Evolutionary conservation across 2,113 vertebrate species (phyloP), one percentile per base, ranked within the genome.

Genomic region (Chloropsis cyanopogon): DNA sequence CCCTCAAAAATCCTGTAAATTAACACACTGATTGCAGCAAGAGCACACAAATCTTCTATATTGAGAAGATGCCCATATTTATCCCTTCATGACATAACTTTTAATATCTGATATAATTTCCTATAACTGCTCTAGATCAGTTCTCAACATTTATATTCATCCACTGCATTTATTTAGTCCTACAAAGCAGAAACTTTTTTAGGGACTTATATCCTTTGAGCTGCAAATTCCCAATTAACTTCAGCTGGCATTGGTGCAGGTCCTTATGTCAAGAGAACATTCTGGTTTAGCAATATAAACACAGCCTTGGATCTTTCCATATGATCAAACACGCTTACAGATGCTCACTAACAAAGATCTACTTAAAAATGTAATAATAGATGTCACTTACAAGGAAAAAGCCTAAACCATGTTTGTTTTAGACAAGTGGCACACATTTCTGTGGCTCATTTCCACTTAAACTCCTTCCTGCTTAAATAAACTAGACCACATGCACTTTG

Each of bases 391-490:
- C 7, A 82, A 65, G 84, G 77, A 72, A 93, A 93, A 87, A 83
- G 76, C 25, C 61, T 44, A 82, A 79, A 87, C 53, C 69, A 60
- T 93, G 70, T 96, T 96, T 97, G 91, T 82, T 96, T 97, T 96
- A 95, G 84, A 91, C 92, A 96, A 97, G 92, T 85, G 91, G 85
- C 72, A 80, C 60, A 81, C 61, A 73, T 95, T 86, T 80, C 84
- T 91, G 91, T 71, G 73, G 92, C 64, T 94, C 66, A 82, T 78
- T 92, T 97, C 81, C 92, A 83, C 89, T 96, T 93, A 94, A 95
- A 82, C 57, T 93, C 66, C 75, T 77, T 95, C 90, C 90, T 92
- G 68, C 72, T 88, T 70, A 97, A 95, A 94, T 85, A 91, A 89
- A 71, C 65, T 84, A 82, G 53, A 91, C 86, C 65, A 63, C 81